Evolutionary conservation across 2,113 vertebrate genomes (phyloP).

Genomic region (Tichodroma muraria): DNA sequence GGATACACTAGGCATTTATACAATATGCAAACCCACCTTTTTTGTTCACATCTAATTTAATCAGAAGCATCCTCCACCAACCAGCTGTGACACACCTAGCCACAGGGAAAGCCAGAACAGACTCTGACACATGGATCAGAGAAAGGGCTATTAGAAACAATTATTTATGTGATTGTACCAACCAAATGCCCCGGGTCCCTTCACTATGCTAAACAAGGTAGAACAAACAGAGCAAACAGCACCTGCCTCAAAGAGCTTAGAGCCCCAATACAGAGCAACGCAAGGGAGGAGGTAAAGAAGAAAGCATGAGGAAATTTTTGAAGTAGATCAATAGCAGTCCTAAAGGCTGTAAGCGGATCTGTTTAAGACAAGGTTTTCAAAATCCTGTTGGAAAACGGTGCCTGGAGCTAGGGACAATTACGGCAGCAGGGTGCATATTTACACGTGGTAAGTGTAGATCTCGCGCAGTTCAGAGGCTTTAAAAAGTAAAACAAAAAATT

Average conservation of each 20-base stretch:
- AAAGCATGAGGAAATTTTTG: background rate
- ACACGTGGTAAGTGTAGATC: accelerated
- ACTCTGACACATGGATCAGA: background rate
- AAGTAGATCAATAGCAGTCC: background rate
- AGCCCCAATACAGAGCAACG: background rate
- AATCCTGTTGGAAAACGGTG: background rate
- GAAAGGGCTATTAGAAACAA: background rate
- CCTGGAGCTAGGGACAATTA: background rate
- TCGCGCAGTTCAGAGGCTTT: background rate
- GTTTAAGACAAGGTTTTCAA: background rate
- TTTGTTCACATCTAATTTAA: background rate
- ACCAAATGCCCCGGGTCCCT: background rate
- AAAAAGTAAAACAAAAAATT: background rate
- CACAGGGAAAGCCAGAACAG: background rate
- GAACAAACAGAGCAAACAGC: background rate
- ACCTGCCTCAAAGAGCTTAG: background rate
- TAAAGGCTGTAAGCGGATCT: background rate
- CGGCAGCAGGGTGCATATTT: background rate
- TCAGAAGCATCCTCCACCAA: background rate
- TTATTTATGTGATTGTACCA: background rate
- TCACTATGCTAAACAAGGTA: background rate
- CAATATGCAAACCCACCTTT: background rate
- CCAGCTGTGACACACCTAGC: background rate
- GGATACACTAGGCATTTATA: background rate
- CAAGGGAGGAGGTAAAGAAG: background rate